phyloP scores from a whole-genome alignment of 2,113 vertebrate species.

The Atractosteus spatula region DNA sequence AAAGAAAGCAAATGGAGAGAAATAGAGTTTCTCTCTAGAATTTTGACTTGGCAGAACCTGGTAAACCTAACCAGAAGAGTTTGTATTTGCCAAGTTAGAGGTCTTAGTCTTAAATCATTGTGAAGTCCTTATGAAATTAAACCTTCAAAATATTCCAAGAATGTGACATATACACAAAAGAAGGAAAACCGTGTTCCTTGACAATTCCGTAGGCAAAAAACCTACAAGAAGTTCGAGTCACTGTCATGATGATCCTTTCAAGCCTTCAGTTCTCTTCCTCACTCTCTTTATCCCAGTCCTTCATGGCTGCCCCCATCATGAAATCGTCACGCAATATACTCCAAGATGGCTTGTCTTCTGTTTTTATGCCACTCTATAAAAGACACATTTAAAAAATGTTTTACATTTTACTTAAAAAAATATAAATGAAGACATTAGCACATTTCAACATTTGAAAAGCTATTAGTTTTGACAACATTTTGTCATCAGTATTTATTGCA shows the following conservation, averaged over 20 bases:
- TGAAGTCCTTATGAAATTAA: too few species aligned
- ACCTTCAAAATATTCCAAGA: too few species aligned
- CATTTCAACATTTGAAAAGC: background rate
- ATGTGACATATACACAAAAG: too few species aligned
- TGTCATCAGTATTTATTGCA: background rate
- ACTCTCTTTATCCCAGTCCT: constrained; percentile 93
- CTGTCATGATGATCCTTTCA: constrained; percentile 41
- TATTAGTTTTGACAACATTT: background rate
- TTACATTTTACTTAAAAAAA: too few species aligned
- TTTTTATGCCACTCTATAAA: constrained; percentile 40
- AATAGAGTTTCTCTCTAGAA: constrained; percentile 1
- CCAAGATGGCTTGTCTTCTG: constrained; percentile 76
- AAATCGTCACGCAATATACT: constrained; percentile 88
- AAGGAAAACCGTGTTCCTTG: too few species aligned
- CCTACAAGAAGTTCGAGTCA: constrained; percentile 49
- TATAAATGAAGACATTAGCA: too few species aligned
- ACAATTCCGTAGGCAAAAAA: background rate
- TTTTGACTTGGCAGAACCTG: too few species aligned
- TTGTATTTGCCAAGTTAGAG: too few species aligned
- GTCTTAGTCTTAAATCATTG: too few species aligned
- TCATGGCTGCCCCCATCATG: constrained; percentile 96
- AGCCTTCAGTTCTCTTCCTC: constrained; percentile 30
- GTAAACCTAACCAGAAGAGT: too few species aligned
- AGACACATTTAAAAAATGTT: background rate
- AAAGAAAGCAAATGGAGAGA: constrained; percentile 3